Conservation (phyloP, 1,140 invertebrate genomes). For the Conopomorpha cramerella region DNA sequence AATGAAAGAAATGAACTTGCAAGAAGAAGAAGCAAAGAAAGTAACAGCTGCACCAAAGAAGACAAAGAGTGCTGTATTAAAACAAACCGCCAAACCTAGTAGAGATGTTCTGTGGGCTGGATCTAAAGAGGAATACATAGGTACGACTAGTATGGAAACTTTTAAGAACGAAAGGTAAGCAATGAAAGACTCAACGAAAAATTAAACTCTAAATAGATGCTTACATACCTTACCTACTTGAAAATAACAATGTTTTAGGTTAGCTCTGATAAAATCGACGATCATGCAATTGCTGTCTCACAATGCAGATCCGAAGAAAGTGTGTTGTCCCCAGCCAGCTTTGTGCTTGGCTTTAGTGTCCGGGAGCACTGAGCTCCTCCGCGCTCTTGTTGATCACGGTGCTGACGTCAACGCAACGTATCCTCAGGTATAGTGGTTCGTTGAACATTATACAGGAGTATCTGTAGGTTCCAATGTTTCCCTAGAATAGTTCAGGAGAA, state of each 20-base stretch:
- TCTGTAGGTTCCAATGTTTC: too few species aligned
- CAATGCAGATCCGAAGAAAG: conserved; percentile 45
- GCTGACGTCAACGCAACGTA: conserved; percentile 41
- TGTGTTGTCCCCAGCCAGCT: conserved; percentile 45
- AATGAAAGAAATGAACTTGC: conserved; percentile 17
- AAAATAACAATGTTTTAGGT: conserved; percentile 12
- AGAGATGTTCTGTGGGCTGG: conserved; percentile 17
- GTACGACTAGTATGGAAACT: too few species aligned
- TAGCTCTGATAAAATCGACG: conserved; percentile 22
- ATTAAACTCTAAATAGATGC: too few species aligned
- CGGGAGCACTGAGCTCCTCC: conserved; percentile 29
- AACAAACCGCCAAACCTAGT: conserved; percentile 21
- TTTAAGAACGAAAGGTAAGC: too few species aligned
- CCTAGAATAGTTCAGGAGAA: too few species aligned
- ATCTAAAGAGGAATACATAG: conserved; percentile 13
- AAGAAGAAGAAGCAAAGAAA: conserved; percentile 25
- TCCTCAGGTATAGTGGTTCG: conserved; percentile 24
- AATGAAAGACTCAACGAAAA: too few species aligned
- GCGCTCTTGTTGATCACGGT: conserved; percentile 27
- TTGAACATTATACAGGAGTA: too few species aligned
- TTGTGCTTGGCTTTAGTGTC: conserved; percentile 40
- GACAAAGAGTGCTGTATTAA: conserved; percentile 19
- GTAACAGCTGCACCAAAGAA: conserved; percentile 15
- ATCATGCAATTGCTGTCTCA: conserved; percentile 39
- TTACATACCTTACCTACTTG: too few species aligned